Evolutionary conservation across 2,888 invertebrate genomes (phyloP).

Genomic region (Drosophila tripunctata): DNA sequence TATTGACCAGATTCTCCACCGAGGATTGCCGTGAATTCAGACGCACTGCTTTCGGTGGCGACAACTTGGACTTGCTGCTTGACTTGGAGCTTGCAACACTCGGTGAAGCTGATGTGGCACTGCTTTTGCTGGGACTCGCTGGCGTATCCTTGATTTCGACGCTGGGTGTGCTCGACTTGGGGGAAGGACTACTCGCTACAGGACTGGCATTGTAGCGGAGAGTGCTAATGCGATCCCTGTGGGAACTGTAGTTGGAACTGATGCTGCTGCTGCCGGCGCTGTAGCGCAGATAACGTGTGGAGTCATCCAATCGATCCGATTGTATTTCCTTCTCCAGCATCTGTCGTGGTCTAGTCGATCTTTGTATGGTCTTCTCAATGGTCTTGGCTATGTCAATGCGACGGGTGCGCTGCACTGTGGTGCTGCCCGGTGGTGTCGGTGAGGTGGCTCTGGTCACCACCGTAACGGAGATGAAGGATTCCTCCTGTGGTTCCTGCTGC

Average conservation of each 20-base stretch:
- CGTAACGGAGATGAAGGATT: slow-evolving; percentile 85
- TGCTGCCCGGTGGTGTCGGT: slow-evolving; percentile 88
- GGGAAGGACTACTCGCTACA: slow-evolving; percentile 47
- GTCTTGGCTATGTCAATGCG: slow-evolving; percentile 90
- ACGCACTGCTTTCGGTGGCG: slow-evolving; percentile 80
- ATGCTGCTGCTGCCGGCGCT: slow-evolving; percentile 85
- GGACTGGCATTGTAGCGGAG: slow-evolving; percentile 81
- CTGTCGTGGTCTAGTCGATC: slow-evolving; percentile 86
- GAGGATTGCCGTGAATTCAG: slow-evolving; percentile 81
- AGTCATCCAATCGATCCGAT: slow-evolving; percentile 89
- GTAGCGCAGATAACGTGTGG: slow-evolving; percentile 88
- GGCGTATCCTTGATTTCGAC: slow-evolving; percentile 44
- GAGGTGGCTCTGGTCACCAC: slow-evolving; percentile 91
- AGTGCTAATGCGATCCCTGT: slow-evolving; percentile 83
- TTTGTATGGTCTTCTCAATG: slow-evolving; percentile 88
- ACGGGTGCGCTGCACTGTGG: slow-evolving; percentile 87
- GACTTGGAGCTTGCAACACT: slow-evolving; percentile 30
- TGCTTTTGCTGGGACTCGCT: slow-evolving; percentile 16
- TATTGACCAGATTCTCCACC: slow-evolving; percentile 78
- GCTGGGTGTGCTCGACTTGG: slow-evolving; percentile 49
- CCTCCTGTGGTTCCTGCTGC: slow-evolving; percentile 43
- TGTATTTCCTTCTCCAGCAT: slow-evolving; percentile 90
- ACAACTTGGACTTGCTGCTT: slow-evolving; percentile 76
- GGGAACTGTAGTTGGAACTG: slow-evolving; percentile 84
- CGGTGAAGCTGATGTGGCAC: slow-evolving; percentile 9